Evolutionary conservation across 2,113 vertebrate species (phyloP).

Genomic region (Odontesthes bonariensis): DNA sequence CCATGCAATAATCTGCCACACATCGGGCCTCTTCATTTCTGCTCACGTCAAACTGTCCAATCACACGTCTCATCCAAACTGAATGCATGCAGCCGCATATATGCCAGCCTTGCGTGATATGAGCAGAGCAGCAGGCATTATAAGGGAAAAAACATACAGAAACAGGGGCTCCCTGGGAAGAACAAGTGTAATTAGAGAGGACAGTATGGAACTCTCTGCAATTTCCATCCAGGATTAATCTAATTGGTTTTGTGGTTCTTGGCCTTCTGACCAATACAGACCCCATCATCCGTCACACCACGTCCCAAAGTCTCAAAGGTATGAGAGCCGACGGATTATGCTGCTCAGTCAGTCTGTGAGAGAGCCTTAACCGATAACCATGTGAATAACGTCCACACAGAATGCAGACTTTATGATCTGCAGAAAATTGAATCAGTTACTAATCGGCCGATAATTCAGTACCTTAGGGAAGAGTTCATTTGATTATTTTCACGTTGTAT

Average conservation of each 20-base stretch:
- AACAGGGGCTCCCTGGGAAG: conserved; percentile 13
- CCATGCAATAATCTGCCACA: conserved; percentile 27
- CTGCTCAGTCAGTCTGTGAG: conserved; percentile 1
- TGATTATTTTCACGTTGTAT: no score
- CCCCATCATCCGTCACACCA: background rate
- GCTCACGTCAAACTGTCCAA: conserved; percentile 4
- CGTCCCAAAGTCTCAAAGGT: background rate
- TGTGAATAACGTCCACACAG: no score
- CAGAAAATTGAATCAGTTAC: no score
- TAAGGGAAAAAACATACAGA: background rate
- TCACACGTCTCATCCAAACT: background rate
- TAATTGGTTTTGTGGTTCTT: conserved; percentile 34
- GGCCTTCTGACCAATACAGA: conserved; percentile 13
- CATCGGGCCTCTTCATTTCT: conserved; percentile 14
- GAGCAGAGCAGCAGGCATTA: background rate
- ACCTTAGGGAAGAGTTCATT: no score
- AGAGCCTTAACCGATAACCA: no score
- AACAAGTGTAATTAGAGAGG: conserved; percentile 26
- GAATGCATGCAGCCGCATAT: background rate
- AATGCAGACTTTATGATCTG: no score
- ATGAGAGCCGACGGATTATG: conserved; percentile 4
- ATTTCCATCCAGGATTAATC: conserved; percentile 49
- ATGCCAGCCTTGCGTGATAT: background rate
- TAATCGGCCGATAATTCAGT: no score
- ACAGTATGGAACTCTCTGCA: conserved; percentile 12